Conservation (phyloP, 2,113 vertebrate genomes). For the Illadopsis cleaveri region DNA sequence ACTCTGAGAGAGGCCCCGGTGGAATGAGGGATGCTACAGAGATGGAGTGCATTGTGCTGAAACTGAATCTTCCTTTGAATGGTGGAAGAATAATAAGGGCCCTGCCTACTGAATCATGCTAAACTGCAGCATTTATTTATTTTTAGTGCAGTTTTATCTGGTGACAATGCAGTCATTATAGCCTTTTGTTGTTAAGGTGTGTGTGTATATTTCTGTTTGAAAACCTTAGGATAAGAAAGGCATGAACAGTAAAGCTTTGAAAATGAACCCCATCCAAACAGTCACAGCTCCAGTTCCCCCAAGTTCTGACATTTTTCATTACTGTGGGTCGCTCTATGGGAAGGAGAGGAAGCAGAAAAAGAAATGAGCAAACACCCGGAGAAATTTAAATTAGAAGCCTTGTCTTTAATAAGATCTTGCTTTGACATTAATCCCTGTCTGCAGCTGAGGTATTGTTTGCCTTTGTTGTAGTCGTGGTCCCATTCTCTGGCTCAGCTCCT, state of each 20-base stretch:
- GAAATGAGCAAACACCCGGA: background rate
- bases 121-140: conserved; percentile 55
- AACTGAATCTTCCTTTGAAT: background rate
- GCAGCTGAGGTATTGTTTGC: background rate
- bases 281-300: background rate
- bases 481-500: background rate
- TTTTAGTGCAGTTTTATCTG: conserved; percentile 45
- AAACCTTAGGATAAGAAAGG: conserved; percentile 19
- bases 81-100: conserved; percentile 30
- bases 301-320: background rate
- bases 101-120: conserved; percentile 36
- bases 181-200: conserved; percentile 39
- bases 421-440: background rate
- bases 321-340: background rate
- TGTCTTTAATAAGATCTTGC: background rate
- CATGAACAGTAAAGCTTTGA: background rate
- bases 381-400: background rate
- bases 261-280: background rate
- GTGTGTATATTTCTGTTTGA: conserved; percentile 23
- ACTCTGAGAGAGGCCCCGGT: background rate
- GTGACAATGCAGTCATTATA: conserved; percentile 37
- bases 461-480: background rate
- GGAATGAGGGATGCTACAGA: background rate
- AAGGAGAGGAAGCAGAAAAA: background rate
- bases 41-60: background rate